Evolutionary conservation across 2,888 invertebrate genomes (phyloP).

Genomic region (Halocaridina rubra): DNA sequence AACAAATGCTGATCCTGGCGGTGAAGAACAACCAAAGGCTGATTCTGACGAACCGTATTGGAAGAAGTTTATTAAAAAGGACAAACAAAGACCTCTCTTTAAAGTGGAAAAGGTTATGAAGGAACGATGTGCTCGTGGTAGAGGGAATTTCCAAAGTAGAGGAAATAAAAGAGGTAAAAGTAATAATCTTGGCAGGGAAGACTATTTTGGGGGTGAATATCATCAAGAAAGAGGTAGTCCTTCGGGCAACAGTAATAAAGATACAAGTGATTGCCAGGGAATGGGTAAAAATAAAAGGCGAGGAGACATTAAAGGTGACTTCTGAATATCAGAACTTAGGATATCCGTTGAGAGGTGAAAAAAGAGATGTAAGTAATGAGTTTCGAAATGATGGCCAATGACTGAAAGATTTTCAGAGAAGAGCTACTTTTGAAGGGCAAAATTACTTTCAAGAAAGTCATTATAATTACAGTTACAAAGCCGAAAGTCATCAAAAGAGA

Average conservation of each 20-base stretch:
- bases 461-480: too few relatives aligned
- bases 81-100: neutral
- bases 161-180: neutral
- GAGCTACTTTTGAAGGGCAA: too few relatives aligned
- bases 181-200: neutral
- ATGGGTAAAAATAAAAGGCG: too few relatives aligned
- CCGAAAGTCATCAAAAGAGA: too few relatives aligned
- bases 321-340: too few relatives aligned
- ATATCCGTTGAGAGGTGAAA: too few relatives aligned
- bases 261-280: neutral
- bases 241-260: neutral
- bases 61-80: neutral
- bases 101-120: neutral
- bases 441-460: too few relatives aligned
- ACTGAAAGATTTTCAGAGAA: too few relatives aligned
- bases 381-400: too few relatives aligned
- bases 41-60: neutral
- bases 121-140: neutral
- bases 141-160: neutral
- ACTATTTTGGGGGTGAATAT: neutral
- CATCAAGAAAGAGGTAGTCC: neutral
- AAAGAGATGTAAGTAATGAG: too few relatives aligned
- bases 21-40: neutral
- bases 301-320: too few relatives aligned
- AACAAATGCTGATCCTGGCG: neutral